Percentiles rank a stretch among this genome's conserved stretches.
Evolutionary conservation across 2,113 vertebrate species (phyloP).

Genomic region (Salvelinus sp.): DNA sequence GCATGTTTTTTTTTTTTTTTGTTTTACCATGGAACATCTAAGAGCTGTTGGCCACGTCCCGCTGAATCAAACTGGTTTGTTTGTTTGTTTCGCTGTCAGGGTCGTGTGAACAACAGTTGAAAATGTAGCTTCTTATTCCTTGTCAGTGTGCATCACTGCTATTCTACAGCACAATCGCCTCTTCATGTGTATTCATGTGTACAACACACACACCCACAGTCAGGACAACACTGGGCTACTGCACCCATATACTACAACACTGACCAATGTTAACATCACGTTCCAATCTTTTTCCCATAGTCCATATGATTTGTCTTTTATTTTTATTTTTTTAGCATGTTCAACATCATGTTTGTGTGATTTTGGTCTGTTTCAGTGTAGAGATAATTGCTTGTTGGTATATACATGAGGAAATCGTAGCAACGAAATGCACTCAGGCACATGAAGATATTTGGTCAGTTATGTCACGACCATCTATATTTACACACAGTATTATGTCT

Average conservation of each 20-base stretch:
- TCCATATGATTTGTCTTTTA: not conserved
- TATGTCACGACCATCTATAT: constrained; percentile 30
- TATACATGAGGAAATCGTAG: constrained; percentile 9
- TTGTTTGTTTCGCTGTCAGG: not conserved
- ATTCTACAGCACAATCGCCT: not conserved
- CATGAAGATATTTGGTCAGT: constrained; percentile 18
- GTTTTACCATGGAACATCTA: not conserved
- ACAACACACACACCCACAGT: constrained; percentile 20
- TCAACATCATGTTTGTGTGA: constrained; percentile 27
- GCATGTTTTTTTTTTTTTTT: not conserved
- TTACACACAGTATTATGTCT: constrained; percentile 36
- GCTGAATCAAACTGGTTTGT: not conserved
- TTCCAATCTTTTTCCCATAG: constrained; percentile 4
- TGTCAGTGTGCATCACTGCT: constrained; percentile 16
- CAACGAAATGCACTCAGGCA: constrained; percentile 32
- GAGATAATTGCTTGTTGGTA: constrained; percentile 23
- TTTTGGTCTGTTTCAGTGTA: constrained; percentile 16
- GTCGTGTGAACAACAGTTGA: not conserved
- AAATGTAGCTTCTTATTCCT: not conserved
- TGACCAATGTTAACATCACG: constrained; percentile 7
- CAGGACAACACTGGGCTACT: too few relatives aligned
- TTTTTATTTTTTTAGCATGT: constrained; percentile 35
- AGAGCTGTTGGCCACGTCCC: not conserved
- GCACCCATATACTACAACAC: constrained; percentile 18
- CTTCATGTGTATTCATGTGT: not conserved